phyloP scores from a whole-genome alignment of 2,888 invertebrate genomes.

The Cephus spinipes region DNA sequence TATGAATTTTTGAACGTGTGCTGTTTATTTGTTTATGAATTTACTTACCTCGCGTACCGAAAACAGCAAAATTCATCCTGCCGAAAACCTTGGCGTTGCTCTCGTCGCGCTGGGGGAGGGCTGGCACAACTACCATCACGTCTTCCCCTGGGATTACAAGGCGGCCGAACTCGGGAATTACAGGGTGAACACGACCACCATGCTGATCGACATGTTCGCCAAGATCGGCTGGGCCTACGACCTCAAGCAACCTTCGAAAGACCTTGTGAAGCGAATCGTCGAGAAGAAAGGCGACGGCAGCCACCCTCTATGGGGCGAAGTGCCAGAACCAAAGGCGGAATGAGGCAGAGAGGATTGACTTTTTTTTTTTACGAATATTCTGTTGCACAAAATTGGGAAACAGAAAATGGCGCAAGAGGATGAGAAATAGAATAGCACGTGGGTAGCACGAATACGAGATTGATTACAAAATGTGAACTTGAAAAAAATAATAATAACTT shows the following conservation, averaged over 20 bases:
- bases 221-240: conserved; percentile 82
- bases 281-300: conserved; percentile 70
- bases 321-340: conserved; percentile 16
- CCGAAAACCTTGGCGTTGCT: conserved; percentile 43
- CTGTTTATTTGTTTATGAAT: background rate
- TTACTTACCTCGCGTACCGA: background rate
- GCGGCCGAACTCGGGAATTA: conserved; percentile 62
- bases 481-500: background rate
- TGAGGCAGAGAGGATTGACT: background rate
- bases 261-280: conserved; percentile 68
- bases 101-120: conserved; percentile 65
- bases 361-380: background rate
- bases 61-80: conserved; percentile 25
- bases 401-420: background rate
- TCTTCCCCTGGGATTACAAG: conserved; percentile 67
- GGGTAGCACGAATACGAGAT: background rate
- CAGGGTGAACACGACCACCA: conserved; percentile 77
- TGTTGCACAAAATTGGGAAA: background rate
- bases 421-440: background rate
- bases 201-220: conserved; percentile 77
- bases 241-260: conserved; percentile 74
- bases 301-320: conserved; percentile 23
- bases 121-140: conserved; percentile 72
- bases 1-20: background rate
- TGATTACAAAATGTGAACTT: background rate